phyloP scores from a whole-genome alignment of 1,140 invertebrate species.

The Bradynema listronoti region DNA sequence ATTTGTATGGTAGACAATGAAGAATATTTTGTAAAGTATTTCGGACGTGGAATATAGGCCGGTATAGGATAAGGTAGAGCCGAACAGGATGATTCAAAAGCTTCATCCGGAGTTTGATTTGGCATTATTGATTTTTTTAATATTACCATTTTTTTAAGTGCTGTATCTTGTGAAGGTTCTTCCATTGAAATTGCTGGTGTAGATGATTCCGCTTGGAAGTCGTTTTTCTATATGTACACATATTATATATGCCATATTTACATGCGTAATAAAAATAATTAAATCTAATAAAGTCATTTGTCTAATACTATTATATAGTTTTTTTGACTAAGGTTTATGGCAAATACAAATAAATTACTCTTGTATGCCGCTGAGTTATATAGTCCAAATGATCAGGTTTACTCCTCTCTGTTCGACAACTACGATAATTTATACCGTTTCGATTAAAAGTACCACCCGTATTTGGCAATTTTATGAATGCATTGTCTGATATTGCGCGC shows the following conservation, averaged over 20 bases:
- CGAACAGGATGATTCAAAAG: background rate
- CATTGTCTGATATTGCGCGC: conserved; percentile 13
- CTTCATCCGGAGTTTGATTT: background rate
- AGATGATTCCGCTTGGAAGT: conserved; percentile 19
- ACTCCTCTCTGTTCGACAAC: conserved; percentile 28
- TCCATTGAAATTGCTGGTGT: conserved; percentile 26
- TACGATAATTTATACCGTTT: conserved; percentile 21
- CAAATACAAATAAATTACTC: background rate
- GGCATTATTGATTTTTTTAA: conserved; percentile 30
- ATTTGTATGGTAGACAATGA: conserved; percentile 10
- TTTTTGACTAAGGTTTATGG: no score
- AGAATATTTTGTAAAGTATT: conserved; percentile 39
- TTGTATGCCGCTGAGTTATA: conserved; percentile 27
- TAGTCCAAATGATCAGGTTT: conserved; percentile 34
- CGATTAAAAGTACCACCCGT: no score
- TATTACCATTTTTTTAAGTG: conserved; percentile 38
- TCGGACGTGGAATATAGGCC: conserved; percentile 40
- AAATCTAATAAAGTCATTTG: no score
- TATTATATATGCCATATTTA: no score
- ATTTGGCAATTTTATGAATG: no score
- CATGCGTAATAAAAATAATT: no score
- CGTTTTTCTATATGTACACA: conserved; percentile 24
- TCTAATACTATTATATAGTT: no score
- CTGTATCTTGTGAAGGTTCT: conserved; percentile 3
- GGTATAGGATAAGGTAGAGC: conserved; percentile 34